A percentile compares a stretch with the other conserved stretches of the same genome.
These are phyloP conservation scores for Drosophila pandora DNA, from an alignment of 1,140 invertebrate genomes.

Conservation along the genomic window DNA sequence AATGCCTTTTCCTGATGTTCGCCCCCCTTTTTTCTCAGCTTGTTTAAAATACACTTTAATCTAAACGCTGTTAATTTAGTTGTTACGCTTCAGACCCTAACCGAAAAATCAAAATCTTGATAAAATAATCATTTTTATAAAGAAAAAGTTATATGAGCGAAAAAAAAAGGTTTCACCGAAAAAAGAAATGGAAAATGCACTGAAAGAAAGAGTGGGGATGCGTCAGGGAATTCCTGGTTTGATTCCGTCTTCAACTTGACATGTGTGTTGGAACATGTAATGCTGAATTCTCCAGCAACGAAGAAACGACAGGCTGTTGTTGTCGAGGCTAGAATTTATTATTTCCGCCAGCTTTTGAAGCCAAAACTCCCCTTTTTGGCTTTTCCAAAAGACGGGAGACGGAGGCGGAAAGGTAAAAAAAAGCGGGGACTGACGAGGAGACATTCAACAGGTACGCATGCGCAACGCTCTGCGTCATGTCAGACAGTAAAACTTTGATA, in stretches of 20 bases:
- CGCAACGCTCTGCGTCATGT: slow-evolving; percentile 36
- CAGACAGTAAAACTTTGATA: slow-evolving; percentile 2
- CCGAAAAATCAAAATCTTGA: slow-evolving; percentile 34
- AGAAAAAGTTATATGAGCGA: slow-evolving; percentile 34
- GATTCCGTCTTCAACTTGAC: slow-evolving; percentile 36
- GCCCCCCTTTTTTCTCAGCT: slow-evolving; percentile 3
- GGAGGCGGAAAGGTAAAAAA: slow-evolving; percentile 33
- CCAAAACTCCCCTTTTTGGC: slow-evolving; percentile 42
- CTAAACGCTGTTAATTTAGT: slow-evolving; percentile 52
- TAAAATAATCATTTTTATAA: slow-evolving; percentile 41
- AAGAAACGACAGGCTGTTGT: slow-evolving; percentile 13
- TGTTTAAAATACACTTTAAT: slow-evolving; percentile 42
- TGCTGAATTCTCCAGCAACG: slow-evolving; percentile 22
- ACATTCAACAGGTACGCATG: slow-evolving; percentile 46
- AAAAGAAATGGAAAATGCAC: slow-evolving; percentile 41
- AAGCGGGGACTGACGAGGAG: slow-evolving; percentile 2
- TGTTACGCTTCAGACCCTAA: slow-evolving; percentile 41
- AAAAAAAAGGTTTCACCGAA: slow-evolving; percentile 22
- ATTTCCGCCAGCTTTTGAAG: slow-evolving; percentile 45
- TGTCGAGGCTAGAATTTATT: slow-evolving; percentile 52
- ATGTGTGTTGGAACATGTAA: slow-evolving; percentile 26
- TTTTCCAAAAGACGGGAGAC: slow-evolving; percentile 29
- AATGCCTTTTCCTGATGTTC: not conserved
- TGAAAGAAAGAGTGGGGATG: not conserved
- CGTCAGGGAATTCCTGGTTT: slow-evolving; percentile 19